Conservation (phyloP, 1,140 invertebrate genomes). For the Acyrthosiphon pisum region DNA sequence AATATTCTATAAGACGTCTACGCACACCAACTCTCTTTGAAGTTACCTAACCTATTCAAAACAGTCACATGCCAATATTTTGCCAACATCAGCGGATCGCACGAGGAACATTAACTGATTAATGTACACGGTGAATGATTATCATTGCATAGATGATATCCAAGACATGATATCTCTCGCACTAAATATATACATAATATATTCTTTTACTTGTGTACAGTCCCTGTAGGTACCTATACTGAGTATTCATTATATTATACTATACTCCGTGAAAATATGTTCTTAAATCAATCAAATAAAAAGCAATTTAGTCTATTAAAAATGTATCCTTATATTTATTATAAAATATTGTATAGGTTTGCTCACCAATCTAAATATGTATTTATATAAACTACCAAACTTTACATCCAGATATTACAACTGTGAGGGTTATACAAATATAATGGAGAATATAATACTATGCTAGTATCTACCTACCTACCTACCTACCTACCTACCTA, state of each 20-base stretch:
- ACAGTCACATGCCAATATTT: neutral
- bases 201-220: neutral
- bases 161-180: neutral
- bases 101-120: slow-evolving; percentile 29
- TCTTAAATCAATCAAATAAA: too few relatives aligned
- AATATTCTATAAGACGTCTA: neutral
- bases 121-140: neutral
- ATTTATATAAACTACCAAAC: too few relatives aligned
- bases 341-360: too few relatives aligned
- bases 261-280: neutral
- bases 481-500: too few relatives aligned
- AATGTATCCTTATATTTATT: too few relatives aligned
- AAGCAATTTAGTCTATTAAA: too few relatives aligned
- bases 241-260: neutral
- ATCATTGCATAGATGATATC: neutral
- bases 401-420: too few relatives aligned
- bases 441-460: too few relatives aligned
- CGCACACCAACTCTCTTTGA: slow-evolving; percentile 17
- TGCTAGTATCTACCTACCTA: too few relatives aligned
- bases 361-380: too few relatives aligned
- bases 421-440: too few relatives aligned
- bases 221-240: neutral
- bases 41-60: neutral
- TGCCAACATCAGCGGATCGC: neutral
- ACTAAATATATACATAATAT: neutral